Base-by-base conservation (phyloP, 2,888 invertebrate genomes). In the Chelonus formosanus region DNA sequence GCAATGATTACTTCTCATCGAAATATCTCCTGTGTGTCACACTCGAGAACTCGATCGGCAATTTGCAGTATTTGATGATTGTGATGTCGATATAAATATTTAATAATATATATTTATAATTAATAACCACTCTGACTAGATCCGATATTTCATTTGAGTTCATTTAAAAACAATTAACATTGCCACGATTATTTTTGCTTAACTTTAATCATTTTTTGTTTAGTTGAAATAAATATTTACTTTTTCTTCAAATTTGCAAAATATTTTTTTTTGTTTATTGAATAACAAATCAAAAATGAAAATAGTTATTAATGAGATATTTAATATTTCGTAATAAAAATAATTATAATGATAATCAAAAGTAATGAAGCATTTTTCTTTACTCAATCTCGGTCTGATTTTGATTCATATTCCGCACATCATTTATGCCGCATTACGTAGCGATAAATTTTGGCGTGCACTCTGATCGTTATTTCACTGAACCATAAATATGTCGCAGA, bases 361-460 rank as follows among this genome's bases (percentile, higher is more conserved):
- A 20, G 1, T 20, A 40, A 57, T 52, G 20, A 63, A 43, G 52
- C 43, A 67, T 61, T 44, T 57, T 50, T 64, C 36, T 57, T 59
- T 57, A 63, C 53, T 48, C 34, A 45, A 55, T 60, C 66, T 67
- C 66, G 58, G 61, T 67, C 70, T 73, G 73, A 78, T 78, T 76
- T 78, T 75, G 75, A 78, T 76, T 75, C 75, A 74, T 70, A 71
- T 72, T 71, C 71, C 69, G 74, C 68, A 75, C 76, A 70, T 77
- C 76, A 74, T 76, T 77, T 74, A 68, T 70, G 73, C 63, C 74
- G 73, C 75, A 76, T 78, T 75, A 75, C 73, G 69, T 71, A 67
- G 70, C 77, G 67, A 78, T 78, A 77, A 77, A 78, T 78, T 74
- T 74, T 66, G 70, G 69, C 65, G 67, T 70, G 66, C 48, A 64